Evolutionary conservation across 30 jellyfish, hydroid and myxozoan genomes (phyloP), one percentile per base, ranked within the genome.

Genomic region (Catostylus mosaicus): DNA sequence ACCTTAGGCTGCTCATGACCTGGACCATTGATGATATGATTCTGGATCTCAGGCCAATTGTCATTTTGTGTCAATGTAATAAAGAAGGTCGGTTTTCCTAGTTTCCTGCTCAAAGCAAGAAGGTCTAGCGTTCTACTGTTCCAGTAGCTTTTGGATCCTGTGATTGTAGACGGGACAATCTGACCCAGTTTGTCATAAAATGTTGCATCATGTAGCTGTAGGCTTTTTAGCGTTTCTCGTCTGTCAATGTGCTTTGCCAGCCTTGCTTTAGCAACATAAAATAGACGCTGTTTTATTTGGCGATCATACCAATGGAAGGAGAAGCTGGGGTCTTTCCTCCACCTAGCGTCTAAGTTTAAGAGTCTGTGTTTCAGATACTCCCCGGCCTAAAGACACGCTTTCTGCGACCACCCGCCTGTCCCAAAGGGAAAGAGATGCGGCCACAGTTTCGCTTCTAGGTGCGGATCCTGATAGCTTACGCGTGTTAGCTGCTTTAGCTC

Each of bases 401-500:
- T 67, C 29, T 23, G 40, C 18, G 14, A 23, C 82, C 68, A 70
- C 33, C 82, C 65, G 12, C 82, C 82, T 10, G 22, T 70, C 22
- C 36, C 38, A 22, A 33, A 70, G 23, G 82, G 82, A 36, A 66
- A 24, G 1, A 66, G 24, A 24, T 66, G 78, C 16, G 78, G 78
- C 78, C 78, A 66, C 30, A 66, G 22, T 36, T 70, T 70, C 1
- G 82, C 82, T 31, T 70, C 82, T 59, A 70, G 36, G 34, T 33
- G 18, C 37, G 66, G 67, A n/a, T 70, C 82, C 1, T 2, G 1
- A 38, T 70, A 70, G 40, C 30, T 33, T 0, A 70, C 82, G 8
- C 65, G 30, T 12, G 68, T 67, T 18, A 67, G 65, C 27, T 38
- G 1, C 45, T 24, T 35, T 24, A 70, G 67, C 3, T 46, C 45